These are phyloP conservation scores for Zeugodacus cucurbitae DNA, from an alignment of 1,140 invertebrate genomes.

Conservation along the genomic window DNA sequence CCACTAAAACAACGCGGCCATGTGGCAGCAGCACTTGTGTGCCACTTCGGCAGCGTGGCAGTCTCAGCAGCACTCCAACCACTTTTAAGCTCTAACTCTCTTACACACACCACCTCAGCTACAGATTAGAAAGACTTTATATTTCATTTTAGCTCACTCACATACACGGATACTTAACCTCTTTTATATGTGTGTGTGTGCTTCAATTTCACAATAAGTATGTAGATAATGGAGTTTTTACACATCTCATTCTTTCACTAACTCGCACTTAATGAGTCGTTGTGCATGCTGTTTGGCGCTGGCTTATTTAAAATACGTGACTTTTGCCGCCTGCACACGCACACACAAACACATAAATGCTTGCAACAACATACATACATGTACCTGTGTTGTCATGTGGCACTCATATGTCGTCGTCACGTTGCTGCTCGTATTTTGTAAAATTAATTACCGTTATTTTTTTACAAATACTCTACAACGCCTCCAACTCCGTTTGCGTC, in stretches of 20 bases:
- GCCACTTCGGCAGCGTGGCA: not conserved
- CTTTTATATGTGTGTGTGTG: not conserved
- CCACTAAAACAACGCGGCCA: not conserved
- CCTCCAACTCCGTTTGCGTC: not conserved
- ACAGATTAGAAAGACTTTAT: not conserved
- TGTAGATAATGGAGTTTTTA: not conserved
- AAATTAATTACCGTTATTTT: conserved; percentile 31
- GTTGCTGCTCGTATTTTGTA: conserved; percentile 2
- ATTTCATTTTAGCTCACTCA: not conserved
- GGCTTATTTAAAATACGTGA: conserved; percentile 21
- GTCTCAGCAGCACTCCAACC: not conserved
- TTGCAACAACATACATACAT: not conserved
- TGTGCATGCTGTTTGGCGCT: not conserved
- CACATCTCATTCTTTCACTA: not conserved
- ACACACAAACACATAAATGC: not conserved
- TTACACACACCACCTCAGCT: not conserved
- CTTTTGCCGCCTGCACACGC: not conserved
- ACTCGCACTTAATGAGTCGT: conserved; percentile 1
- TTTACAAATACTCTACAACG: not conserved
- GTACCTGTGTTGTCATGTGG: not conserved
- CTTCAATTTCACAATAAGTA: not conserved
- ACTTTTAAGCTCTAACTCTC: not conserved
- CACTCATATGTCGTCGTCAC: not conserved
- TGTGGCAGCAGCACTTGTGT: not conserved
- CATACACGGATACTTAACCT: not conserved